Evolutionary conservation across 2,888 invertebrate species (phyloP).

Genomic region (Eupithecia exiguata): DNA sequence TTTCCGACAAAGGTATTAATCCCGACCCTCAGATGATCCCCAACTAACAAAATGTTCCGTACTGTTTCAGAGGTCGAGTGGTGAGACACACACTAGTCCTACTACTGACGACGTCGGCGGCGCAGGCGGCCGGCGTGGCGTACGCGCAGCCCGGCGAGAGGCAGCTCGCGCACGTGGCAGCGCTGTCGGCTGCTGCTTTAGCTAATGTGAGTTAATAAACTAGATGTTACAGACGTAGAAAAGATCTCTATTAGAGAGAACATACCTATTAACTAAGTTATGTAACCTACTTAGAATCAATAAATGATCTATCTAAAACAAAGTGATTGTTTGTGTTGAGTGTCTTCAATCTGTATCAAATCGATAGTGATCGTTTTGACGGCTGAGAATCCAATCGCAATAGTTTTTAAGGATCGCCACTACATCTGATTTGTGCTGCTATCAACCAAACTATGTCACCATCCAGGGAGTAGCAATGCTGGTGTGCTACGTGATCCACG

Average conservation of each 20-base stretch:
- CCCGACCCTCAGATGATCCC: too few relatives aligned
- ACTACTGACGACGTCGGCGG: conserved; percentile 64
- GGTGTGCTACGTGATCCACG: conserved; percentile 84
- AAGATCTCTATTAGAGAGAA: too few relatives aligned
- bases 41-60: rapidly evolving
- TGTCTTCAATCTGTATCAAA: too few relatives aligned
- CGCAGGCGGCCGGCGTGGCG: conserved; percentile 71
- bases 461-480: conserved; percentile 83
- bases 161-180: conserved; percentile 59
- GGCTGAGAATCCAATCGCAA: too few relatives aligned
- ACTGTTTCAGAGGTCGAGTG: conserved; percentile 56
- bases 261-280: too few relatives aligned
- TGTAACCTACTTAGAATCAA: too few relatives aligned
- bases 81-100: conserved; percentile 70
- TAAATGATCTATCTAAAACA: too few relatives aligned
- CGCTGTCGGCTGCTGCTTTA: conserved; percentile 67
- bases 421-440: background rate
- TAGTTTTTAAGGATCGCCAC: too few relatives aligned
- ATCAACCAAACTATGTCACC: background rate
- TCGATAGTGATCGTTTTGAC: too few relatives aligned
- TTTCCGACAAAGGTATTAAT: too few relatives aligned
- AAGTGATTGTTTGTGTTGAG: too few relatives aligned
- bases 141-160: conserved; percentile 73
- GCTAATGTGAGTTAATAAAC: conserved; percentile 59
- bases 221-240: background rate